These are phyloP conservation scores for Phalanger gymnotis DNA, from an alignment of 2,797 vertebrate genomes.

Conservation along the genomic window DNA sequence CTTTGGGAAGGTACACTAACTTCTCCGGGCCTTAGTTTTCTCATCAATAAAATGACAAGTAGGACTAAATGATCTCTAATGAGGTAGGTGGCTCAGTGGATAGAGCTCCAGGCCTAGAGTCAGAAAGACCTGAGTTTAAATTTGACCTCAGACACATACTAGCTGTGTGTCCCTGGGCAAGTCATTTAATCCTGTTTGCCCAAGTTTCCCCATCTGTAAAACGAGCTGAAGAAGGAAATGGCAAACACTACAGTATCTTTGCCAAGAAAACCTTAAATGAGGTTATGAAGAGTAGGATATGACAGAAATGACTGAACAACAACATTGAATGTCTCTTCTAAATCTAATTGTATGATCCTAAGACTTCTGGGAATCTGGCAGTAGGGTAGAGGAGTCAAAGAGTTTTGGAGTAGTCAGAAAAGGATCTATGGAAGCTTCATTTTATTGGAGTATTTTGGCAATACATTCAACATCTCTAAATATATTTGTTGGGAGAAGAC, in stretches of 20 bases:
- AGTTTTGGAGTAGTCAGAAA: neutral
- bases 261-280: neutral
- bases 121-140: neutral
- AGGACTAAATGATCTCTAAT: neutral
- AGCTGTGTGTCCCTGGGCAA: neutral
- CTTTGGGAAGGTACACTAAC: neutral
- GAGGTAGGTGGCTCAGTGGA: neutral
- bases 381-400: neutral
- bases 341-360: neutral
- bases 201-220: neutral
- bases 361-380: neutral
- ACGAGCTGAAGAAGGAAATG: neutral
- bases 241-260: neutral
- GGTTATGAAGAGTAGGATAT: neutral
- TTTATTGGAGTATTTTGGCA: neutral
- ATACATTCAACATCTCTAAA: neutral
- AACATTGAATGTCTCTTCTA: neutral
- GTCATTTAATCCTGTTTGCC: neutral
- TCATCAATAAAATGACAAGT: neutral
- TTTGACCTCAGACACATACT: neutral
- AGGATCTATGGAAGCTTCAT: neutral
- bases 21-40: neutral
- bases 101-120: neutral
- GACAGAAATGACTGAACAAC: neutral
- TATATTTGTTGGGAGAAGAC: neutral